Evolutionary conservation across 2,113 vertebrate species (phyloP).

Genomic region (Myocastor coypus): DNA sequence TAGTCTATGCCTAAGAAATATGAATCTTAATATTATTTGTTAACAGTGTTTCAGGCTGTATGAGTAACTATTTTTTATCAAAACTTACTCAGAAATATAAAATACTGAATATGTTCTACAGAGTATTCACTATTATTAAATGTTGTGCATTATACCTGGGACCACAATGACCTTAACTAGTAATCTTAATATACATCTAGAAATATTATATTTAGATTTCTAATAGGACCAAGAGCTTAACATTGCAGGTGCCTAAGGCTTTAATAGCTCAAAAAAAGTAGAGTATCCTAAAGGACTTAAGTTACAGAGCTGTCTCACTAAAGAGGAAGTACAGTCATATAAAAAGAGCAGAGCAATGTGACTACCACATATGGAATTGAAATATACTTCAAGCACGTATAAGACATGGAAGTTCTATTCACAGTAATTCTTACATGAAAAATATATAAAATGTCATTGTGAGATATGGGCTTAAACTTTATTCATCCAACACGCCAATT

Average conservation of each 20-base stretch:
- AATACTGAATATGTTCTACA: background rate
- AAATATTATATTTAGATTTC: conserved; percentile 33
- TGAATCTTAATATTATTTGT: background rate
- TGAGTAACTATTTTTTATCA: background rate
- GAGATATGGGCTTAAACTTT: background rate
- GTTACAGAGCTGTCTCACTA: background rate
- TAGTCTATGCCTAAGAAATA: background rate
- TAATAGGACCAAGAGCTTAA: background rate
- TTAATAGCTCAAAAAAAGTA: background rate
- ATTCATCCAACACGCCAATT: background rate
- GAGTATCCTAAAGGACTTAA: background rate
- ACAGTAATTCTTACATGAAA: background rate
- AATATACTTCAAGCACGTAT: background rate
- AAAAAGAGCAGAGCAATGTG: background rate
- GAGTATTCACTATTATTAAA: conserved; percentile 2
- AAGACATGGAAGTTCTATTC: background rate
- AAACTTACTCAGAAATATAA: conserved; percentile 34
- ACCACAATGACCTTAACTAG: background rate
- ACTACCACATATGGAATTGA: background rate
- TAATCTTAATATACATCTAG: conserved; percentile 14
- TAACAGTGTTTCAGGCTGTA: background rate
- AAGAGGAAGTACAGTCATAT: background rate
- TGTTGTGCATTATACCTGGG: background rate
- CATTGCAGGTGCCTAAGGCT: background rate
- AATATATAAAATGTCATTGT: background rate